These are phyloP conservation scores for Scrobipalpa atriplicella DNA, from an alignment of 2,888 invertebrate species.

Conservation along the genomic window DNA sequence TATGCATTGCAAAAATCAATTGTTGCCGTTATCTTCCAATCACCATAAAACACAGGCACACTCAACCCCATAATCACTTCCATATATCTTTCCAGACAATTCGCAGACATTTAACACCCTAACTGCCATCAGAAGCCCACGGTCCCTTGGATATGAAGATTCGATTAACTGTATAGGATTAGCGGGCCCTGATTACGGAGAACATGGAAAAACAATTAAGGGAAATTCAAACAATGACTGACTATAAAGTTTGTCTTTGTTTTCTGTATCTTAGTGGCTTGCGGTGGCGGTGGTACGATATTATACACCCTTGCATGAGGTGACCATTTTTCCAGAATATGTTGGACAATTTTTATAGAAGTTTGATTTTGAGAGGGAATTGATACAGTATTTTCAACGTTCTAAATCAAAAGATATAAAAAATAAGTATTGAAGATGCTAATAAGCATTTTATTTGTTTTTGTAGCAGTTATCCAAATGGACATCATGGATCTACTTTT, in stretches of 20 bases:
- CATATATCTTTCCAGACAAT: constrained; percentile 66
- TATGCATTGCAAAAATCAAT: constrained; percentile 30
- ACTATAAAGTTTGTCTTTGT: constrained; percentile 75
- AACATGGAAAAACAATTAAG: constrained; percentile 81
- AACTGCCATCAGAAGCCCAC: constrained; percentile 34
- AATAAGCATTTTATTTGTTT: too few relatives aligned
- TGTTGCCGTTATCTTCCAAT: constrained; percentile 37
- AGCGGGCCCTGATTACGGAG: constrained; percentile 66
- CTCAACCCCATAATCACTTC: constrained; percentile 56
- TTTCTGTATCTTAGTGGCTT: constrained; percentile 70
- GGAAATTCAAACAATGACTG: constrained; percentile 75
- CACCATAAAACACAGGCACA: constrained; percentile 44
- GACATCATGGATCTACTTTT: too few relatives aligned
- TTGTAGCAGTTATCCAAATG: too few relatives aligned
- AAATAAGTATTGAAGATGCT: too few relatives aligned
- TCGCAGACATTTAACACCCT: constrained; percentile 62
- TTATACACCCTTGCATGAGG: constrained; percentile 10
- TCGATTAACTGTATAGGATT: constrained; percentile 71
- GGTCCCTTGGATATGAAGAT: constrained; percentile 63
- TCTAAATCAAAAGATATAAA: too few relatives aligned
- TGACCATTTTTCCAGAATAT: background rate
- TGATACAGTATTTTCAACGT: too few relatives aligned
- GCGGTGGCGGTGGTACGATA: constrained; percentile 53
- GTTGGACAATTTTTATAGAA: background rate
- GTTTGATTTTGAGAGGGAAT: background rate